Conservation (phyloP, 2,113 vertebrate genomes). For the Noturus placidus region DNA sequence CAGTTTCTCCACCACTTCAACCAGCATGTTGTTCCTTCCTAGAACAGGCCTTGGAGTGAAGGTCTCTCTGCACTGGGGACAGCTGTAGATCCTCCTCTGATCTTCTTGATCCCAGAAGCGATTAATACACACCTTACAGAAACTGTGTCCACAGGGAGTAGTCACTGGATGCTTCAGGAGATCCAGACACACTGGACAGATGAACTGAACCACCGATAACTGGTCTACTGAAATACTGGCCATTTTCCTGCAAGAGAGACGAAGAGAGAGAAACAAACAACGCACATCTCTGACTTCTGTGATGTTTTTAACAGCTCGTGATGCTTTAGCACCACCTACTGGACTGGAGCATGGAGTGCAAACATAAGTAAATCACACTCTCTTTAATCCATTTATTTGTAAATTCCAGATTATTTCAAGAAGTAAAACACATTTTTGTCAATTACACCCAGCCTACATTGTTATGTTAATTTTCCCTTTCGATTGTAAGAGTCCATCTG, state of each 20-base stretch:
- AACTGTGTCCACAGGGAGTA: not conserved
- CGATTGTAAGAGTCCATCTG: not conserved
- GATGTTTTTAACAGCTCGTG: too few relatives aligned
- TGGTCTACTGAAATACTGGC: not conserved
- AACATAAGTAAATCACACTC: not conserved
- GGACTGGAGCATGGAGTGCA: not conserved
- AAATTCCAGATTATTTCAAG: not conserved
- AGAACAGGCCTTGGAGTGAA: slow-evolving; percentile 3
- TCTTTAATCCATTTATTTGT: not conserved
- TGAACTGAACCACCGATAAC: not conserved
- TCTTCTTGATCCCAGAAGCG: not conserved
- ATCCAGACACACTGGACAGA: not conserved
- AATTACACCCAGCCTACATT: not conserved
- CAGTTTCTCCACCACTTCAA: not conserved
- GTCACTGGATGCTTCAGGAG: not conserved
- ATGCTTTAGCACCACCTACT: too few relatives aligned
- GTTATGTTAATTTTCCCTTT: not conserved
- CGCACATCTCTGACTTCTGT: not conserved
- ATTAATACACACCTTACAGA: not conserved
- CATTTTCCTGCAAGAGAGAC: not conserved
- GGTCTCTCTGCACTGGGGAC: not conserved
- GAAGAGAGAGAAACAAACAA: not conserved
- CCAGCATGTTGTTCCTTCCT: not conserved
- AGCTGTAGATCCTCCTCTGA: not conserved
- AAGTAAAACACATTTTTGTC: not conserved